Percentiles rank a stretch among this genome's conserved stretches.
These are phyloP conservation scores for Recurvirostra avosetta DNA, from an alignment of 2,113 vertebrate species.

Conservation along the genomic window DNA sequence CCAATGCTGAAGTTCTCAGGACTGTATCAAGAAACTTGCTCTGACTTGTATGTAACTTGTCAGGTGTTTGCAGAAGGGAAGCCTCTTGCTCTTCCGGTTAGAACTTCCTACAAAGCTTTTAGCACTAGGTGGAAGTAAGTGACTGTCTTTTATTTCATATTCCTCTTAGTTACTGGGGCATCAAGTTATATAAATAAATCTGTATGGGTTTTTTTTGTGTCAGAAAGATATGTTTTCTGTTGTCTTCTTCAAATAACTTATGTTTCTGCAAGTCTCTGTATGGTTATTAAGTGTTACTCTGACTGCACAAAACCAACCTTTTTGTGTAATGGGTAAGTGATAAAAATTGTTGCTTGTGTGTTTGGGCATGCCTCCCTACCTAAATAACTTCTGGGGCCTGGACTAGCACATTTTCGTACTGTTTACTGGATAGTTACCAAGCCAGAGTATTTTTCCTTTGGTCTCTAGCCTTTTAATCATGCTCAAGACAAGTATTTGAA, in stretches of 20 bases:
- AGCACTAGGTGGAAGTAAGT: slow-evolving; percentile 99
- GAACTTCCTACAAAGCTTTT: slow-evolving; percentile 97
- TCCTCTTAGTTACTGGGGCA: background rate
- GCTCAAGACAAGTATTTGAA: background rate
- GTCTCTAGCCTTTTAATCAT: background rate
- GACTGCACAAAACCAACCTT: background rate
- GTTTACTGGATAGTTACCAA: background rate
- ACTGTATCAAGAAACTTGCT: slow-evolving; percentile 95
- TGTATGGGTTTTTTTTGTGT: background rate
- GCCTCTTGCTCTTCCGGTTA: slow-evolving; percentile 91
- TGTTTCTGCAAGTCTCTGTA: background rate
- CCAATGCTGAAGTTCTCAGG: slow-evolving; percentile 96
- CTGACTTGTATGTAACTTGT: slow-evolving; percentile 95
- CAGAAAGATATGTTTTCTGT: background rate
- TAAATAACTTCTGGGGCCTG: background rate
- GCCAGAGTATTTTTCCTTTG: background rate
- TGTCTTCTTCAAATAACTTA: background rate
- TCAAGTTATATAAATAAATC: background rate
- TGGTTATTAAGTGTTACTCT: background rate
- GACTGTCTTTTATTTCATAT: background rate
- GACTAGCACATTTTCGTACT: fast-evolving
- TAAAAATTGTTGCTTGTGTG: background rate
- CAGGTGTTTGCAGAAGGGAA: slow-evolving; percentile 98
- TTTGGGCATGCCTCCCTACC: background rate
- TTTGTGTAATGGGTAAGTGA: background rate